Evolutionary conservation across 2,888 invertebrate genomes (phyloP).

Genomic region (Lochmaea crataegi): DNA sequence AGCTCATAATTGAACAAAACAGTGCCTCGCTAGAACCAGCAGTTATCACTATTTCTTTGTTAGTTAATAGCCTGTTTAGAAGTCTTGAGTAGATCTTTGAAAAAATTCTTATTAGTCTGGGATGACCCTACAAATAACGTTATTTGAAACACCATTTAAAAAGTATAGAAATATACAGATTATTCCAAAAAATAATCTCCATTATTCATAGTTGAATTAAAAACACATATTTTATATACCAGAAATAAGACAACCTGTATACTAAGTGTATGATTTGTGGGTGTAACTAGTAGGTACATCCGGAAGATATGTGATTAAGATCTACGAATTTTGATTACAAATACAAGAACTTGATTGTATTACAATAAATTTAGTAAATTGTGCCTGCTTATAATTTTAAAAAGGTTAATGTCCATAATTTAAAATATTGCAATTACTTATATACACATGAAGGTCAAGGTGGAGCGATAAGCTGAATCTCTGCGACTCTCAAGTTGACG

Average conservation of each 20-base stretch:
- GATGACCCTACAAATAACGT: constrained; percentile 82
- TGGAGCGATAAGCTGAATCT: too few species aligned
- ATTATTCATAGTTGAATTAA: too few species aligned
- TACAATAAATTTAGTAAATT: too few species aligned
- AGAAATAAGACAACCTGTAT: too few species aligned
- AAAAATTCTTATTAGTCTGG: constrained; percentile 85
- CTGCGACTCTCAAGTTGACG: too few species aligned
- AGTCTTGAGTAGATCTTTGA: constrained; percentile 86
- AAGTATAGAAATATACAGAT: too few species aligned
- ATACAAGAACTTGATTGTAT: neutral
- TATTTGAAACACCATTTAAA: neutral
- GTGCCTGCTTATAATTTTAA: too few species aligned
- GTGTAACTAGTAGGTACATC: neutral
- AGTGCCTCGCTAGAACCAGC: constrained; percentile 95
- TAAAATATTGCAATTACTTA: too few species aligned
- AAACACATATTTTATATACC: too few species aligned
- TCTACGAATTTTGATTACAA: neutral
- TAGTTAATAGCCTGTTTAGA: constrained; percentile 77
- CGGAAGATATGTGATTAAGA: constrained; percentile 1
- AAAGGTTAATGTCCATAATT: too few species aligned
- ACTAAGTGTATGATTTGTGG: neutral
- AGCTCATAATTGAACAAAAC: constrained; percentile 78
- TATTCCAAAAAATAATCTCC: too few species aligned
- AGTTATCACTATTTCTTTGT: constrained; percentile 88
- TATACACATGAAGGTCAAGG: too few species aligned